Evolutionary conservation across 2,113 vertebrate genomes (phyloP), one percentile per base, ranked within the genome.

Genomic region (Catagonus wagneri): DNA sequence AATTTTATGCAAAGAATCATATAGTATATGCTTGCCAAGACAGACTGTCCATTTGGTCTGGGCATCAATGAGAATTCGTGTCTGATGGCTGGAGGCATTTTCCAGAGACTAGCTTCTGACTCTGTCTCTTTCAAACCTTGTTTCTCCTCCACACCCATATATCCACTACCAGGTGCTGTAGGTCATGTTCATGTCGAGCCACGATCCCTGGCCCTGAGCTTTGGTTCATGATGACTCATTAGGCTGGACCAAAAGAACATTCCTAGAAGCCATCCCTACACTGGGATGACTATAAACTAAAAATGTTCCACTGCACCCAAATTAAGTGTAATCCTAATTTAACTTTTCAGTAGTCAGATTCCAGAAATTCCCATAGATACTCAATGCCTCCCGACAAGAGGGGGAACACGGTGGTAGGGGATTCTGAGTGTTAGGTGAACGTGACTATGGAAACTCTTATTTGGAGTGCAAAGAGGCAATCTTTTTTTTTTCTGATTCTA

Each of bases 131-230:
- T 71, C 39, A 23, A 56, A 29, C 15, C 44, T 7, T 34, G 19
- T 20, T 72, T 83, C 34, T 86, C 27, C 44, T 81, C 39, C 6
- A 8, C 7, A 23, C 8, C 36, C 72, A 14, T 39, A n/a, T 2
- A 19, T 22, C 52, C 52, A 3, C 9, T 20, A 0, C 1, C 2
- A 20, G 1, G 6, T 13, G 9, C 20, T 36, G 0, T n/a, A 54
- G 36, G 10, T 85, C 52, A 19, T 17, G 25, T 61, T 91, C n/a
- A 1, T 9, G 6, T 13, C 13, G 0, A 10, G 27, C 10, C 8
- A 0, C 7, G 8, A 25, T 11, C n/a, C n/a, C 54, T 32, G 39
- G 19, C 3, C 36, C 65, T 22, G 22, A 44, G 11, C 39, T 79
- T 66, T 32, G 13, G 60, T 23, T 86, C 74, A 8, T 1, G 52